Evolutionary conservation across 2,797 vertebrate genomes (phyloP), one percentile per base, ranked within the genome.

Genomic region (Hyperoplus lanceolatus): DNA sequence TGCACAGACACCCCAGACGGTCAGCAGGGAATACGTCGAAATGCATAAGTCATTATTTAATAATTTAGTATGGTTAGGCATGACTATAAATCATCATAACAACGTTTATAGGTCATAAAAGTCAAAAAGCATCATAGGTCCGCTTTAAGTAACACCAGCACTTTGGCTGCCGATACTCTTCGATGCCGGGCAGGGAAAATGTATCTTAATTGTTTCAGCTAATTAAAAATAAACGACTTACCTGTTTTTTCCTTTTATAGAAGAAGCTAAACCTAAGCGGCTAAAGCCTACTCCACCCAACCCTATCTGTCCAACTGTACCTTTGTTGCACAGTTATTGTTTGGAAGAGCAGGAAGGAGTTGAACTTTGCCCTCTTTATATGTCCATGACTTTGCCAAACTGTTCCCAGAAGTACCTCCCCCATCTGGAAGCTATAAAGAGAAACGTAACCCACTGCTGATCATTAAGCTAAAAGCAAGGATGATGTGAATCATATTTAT

Each of bases 261-360:
- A 0, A 9, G 38, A 1, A 15, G 11, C 8, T 1, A 45, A 38
- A 14, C 21, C 21, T n/a, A 4, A 14, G 18, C 0, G 6, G 21
- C 1, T 21, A 21, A 1, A 21, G 21, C 8, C 5, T 6, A 4
- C 13, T 18, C 4, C 3, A 21, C 41, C 2, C 9, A 12, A 41
- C 8, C 16, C 2, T 13, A 4, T 6, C 2, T n/a, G 50, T 0
- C 46, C 15, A 36, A 1, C 0, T 10, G 4, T 8, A 1, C 9
- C 8, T 21, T 21, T 42, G 48, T 63, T 51, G n/a, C 39, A 21
- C 70, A 58, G 53, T 74, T 73, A 3, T 9, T 48, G 10, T 61
- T 18, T 1, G 2, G 2, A 1, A n/a, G 16, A 6, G 0, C 12
- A 3, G 71, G 36, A 45, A 58, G 49, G 4, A 36, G 4, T 8